Evolutionary conservation across 2,888 invertebrate species (phyloP).

Genomic region (Mesochorus sp.): DNA sequence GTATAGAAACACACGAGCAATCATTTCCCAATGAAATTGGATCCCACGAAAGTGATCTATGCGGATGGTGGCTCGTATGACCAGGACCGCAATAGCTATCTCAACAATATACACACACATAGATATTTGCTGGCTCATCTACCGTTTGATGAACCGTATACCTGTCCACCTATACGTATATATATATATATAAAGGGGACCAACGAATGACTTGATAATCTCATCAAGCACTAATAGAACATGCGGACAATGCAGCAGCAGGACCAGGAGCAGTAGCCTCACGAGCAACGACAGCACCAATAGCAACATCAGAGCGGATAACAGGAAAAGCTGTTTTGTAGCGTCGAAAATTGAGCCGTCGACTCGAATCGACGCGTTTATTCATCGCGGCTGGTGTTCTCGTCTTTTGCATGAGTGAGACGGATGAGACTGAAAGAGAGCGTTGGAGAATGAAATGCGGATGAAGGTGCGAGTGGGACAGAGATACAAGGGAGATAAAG

Average conservation of each 20-base stretch:
- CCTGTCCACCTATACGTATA: background rate
- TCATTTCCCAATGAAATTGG: slow-evolving; percentile 18
- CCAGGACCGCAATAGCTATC: background rate
- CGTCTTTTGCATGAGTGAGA: slow-evolving; percentile 56
- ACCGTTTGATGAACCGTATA: background rate
- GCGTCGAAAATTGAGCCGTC: slow-evolving; percentile 61
- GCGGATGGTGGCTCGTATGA: background rate
- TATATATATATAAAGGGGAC: background rate
- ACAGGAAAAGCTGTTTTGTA: slow-evolving; percentile 19
- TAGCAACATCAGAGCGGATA: background rate
- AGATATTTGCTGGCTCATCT: slow-evolving; percentile 12
- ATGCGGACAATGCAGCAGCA: background rate
- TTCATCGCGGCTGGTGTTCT: slow-evolving; percentile 53
- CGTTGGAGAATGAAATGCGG: background rate
- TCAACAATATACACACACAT: background rate
- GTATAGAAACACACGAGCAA: background rate
- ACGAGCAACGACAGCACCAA: background rate
- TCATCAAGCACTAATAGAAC: slow-evolving; percentile 25
- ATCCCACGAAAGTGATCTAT: slow-evolving; percentile 4
- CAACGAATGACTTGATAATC: slow-evolving; percentile 32
- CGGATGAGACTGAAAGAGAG: slow-evolving; percentile 31
- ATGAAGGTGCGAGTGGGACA: background rate
- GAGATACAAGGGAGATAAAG: slow-evolving; percentile 16
- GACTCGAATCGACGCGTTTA: slow-evolving; percentile 62
- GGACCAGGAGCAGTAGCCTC: background rate